Evolutionary conservation across 2,888 invertebrate species (phyloP), one percentile per base, ranked within the genome.

Genomic region (Dromius quadrimaculatus): DNA sequence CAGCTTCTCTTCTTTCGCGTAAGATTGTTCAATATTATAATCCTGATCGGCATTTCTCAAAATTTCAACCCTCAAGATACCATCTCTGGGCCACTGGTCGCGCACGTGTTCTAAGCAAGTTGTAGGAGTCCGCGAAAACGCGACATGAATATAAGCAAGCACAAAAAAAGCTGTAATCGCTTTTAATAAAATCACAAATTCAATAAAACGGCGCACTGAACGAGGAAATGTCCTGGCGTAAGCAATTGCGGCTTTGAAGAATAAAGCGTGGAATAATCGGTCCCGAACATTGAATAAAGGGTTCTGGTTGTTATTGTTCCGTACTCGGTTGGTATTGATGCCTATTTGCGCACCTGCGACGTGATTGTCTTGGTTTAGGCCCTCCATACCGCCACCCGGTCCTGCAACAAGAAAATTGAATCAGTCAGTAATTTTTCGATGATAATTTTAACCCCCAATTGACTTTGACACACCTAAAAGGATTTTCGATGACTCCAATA

Each of bases 41-140:
- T 91, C 91, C 66, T 89, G 87, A 1, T 85, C 86, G 9, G 88
- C 87, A 79, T 90, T 90, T 74, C 89, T 84, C 65, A 92, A 83
- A 76, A 97, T 94, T 84, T 97, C 97, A 9, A 97, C 95, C 73
- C 97, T 85, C 13, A 99, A 85, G 75, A 99, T 95, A 2, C 98
- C 98, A 82, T 97, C 94, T 72, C 95, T 86, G 0, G 98, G 98
- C 98, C 98, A 99, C 8, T 91, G 89, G 74, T 92, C 88, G 79
- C 92, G 89, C 28, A 97, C 89, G 81, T 94, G 91, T 79, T 94
- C 91, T 76, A 99, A 86, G 81, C 99, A 99, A 76, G 95, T 95
- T 65, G 95, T 93, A 4, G 98, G 97, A 72, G 94, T 90, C 78
- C 94, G 89, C 47, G 96, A 94, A 83, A 98, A 97, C 73, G 93